phyloP scores from a whole-genome alignment of 2,797 vertebrate species.

The Crocodylus rhombifer region DNA sequence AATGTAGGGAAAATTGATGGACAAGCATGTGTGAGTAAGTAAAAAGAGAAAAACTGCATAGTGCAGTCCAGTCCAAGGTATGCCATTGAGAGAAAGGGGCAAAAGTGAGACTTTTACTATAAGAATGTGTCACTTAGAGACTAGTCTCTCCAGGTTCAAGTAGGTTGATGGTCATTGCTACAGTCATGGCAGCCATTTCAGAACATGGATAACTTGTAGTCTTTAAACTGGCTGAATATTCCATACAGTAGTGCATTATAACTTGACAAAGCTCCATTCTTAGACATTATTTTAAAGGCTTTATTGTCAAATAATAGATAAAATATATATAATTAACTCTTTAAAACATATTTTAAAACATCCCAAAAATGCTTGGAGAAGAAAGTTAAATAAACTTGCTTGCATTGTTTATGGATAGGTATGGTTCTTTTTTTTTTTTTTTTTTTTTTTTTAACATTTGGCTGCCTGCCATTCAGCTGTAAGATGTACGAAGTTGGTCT shows the following conservation, averaged over 20 bases:
- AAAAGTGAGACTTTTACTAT: neutral
- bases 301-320: conserved; percentile 53
- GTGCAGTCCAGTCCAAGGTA: neutral
- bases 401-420: neutral
- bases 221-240: neutral
- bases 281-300: conserved; percentile 23
- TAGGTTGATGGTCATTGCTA: neutral
- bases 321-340: conserved; percentile 19
- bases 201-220: neutral
- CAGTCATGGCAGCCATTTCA: neutral
- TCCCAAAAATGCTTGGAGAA: conserved; percentile 73
- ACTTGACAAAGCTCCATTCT: neutral
- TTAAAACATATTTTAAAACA: conserved; percentile 73
- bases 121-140: neutral
- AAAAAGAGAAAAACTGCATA: neutral
- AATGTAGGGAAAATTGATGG: neutral
- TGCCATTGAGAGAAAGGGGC: neutral
- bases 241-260: neutral
- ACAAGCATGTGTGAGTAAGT: neutral
- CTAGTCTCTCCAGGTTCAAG: neutral
- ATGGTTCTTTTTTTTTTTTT: conserved; percentile 10
- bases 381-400: conserved; percentile 66
- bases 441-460: neutral
- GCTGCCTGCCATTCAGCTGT: neutral
- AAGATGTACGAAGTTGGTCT: conserved; percentile 81